Conservation (phyloP, 1,140 invertebrate genomes). For the Brachionus plicatilis region DNA sequence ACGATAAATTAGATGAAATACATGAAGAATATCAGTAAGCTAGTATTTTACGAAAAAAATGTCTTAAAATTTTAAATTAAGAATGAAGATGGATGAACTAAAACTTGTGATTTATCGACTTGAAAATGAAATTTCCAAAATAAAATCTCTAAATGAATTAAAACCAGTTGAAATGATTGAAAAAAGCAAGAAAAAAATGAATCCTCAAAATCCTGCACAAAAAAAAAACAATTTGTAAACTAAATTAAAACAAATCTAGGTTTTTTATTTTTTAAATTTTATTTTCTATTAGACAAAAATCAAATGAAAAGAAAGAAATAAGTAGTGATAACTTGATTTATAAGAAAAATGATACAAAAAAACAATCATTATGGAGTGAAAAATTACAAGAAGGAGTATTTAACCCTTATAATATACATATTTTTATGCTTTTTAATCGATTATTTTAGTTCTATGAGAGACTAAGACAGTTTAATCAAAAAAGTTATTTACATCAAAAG, state of each 20-base stretch:
- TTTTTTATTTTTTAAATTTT: neutral
- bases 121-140: constrained; percentile 1
- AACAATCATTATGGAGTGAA: neutral
- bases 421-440: neutral
- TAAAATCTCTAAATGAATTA: constrained; percentile 4
- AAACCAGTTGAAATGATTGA: neutral
- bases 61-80: neutral
- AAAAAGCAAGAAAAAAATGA: neutral
- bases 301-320: neutral
- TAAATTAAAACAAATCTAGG: neutral
- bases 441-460: constrained; percentile 6
- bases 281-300: neutral
- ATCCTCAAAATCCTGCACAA: neutral
- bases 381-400: neutral
- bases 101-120: neutral
- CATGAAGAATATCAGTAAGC: constrained; percentile 10
- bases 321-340: neutral
- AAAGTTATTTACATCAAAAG: constrained; percentile 9
- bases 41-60: neutral
- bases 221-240: neutral
- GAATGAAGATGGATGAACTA: constrained; percentile 13
- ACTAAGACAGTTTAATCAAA: neutral
- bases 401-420: too few species aligned
- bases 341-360: neutral
- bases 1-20: neutral